Evolutionary conservation across 2,797 vertebrate genomes (phyloP), one percentile per base, ranked within the genome.

Genomic region (Hippocampus kuda): DNA sequence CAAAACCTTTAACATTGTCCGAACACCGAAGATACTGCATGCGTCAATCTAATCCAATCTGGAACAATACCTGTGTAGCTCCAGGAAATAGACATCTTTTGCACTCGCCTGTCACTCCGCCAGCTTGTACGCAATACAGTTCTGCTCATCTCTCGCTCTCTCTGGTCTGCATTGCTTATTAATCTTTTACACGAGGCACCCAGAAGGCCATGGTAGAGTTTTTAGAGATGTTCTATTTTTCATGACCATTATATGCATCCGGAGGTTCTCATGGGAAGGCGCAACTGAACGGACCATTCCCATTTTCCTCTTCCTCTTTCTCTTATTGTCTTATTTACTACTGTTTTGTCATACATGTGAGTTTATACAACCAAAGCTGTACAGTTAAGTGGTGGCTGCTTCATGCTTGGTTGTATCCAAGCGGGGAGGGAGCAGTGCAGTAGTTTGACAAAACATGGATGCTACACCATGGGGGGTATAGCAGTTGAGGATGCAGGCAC

Each of bases 201-300:
- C 72, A 75, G 54, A 77, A 78, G 79, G 76, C 78, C 80, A 62
- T 69, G 72, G 66, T 53, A 72, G 74, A 76, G 79, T 80, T 89
- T 86, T 88, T 85, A 79, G 75, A 81, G 59, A 59, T 73, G 56
- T 79, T 88, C 75, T 85, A 85, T 88, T 86, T 89, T 89, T 88
- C 76, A 88, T 88, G 86, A 83, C 85, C 83, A 84, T 88, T 88
- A 83, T 80, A 84, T 79, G 74, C 77, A 81, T 84, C 74, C 62
- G 1, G 51, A 44, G 26, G 38, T 75, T 74, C 81, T 82, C 84
- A 65, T 53, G 70, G 77, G 81, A 82, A 59, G 7, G 0, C 1
- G 24, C 24, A 8, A 9, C 63, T 48, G 41, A 65, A 48, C 63
- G n/a, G 24, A 65, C 16, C 44, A 18, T 65, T 65, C 63, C 42